Evolutionary conservation across 2,888 invertebrate genomes (phyloP).

Genomic region (Malachius bipustulatus): DNA sequence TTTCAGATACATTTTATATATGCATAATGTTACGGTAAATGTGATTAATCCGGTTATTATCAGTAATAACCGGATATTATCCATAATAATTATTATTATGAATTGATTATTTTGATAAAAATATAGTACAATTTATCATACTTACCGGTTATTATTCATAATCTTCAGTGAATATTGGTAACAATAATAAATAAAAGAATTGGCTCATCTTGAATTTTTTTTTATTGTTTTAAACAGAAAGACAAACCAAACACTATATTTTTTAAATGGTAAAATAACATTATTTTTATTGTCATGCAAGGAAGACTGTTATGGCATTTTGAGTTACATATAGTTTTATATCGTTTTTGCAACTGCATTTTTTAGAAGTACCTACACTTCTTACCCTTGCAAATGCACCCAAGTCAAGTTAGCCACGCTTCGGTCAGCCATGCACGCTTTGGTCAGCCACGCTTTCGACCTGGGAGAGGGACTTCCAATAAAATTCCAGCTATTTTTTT

Average conservation of each 20-base stretch:
- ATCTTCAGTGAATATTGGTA: background rate
- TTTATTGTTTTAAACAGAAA: background rate
- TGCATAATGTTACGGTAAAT: slow-evolving; percentile 3
- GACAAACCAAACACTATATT: slow-evolving; percentile 1
- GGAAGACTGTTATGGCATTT: background rate
- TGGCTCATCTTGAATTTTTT: too few relatives aligned
- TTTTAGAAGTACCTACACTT: too few relatives aligned
- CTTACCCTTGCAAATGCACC: background rate
- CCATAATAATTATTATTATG: background rate
- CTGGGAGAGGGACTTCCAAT: too few relatives aligned
- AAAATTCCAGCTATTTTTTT: too few relatives aligned
- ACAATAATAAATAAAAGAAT: too few relatives aligned
- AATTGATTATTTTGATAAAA: background rate
- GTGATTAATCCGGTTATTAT: slow-evolving; percentile 1
- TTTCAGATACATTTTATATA: too few relatives aligned
- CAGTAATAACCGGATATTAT: background rate
- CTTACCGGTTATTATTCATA: slow-evolving; percentile 1
- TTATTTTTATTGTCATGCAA: background rate
- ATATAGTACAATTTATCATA: too few relatives aligned
- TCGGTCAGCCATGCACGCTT: too few relatives aligned
- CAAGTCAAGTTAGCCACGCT: background rate
- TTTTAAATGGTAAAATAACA: background rate
- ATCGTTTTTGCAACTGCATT: too few relatives aligned
- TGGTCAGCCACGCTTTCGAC: too few relatives aligned
- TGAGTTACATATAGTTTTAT: too few relatives aligned